These are phyloP conservation scores for Nycticorax nycticorax DNA, from an alignment of 2,113 vertebrate genomes.

Conservation along the genomic window DNA sequence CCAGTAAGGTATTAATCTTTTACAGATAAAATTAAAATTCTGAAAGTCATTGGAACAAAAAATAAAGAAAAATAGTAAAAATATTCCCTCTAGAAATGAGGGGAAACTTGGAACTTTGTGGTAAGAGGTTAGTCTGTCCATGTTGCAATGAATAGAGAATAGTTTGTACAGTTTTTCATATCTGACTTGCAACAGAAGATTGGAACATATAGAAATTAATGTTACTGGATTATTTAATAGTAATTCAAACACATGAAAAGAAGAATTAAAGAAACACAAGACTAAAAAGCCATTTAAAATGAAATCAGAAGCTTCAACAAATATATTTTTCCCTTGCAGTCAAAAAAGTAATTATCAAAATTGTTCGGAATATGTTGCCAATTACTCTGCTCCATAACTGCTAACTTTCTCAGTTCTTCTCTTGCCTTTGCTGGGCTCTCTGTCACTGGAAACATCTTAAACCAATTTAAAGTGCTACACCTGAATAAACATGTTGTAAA, in stretches of 20 bases:
- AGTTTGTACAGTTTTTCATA: conserved; percentile 44
- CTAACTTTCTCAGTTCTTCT: conserved; percentile 73
- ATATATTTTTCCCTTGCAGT: conserved; percentile 68
- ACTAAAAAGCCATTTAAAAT: conserved; percentile 72
- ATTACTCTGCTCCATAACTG: conserved; percentile 72
- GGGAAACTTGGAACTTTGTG: conserved; percentile 60
- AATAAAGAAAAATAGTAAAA: conserved; percentile 51
- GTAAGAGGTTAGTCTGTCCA: conserved; percentile 56
- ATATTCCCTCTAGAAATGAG: conserved; percentile 59
- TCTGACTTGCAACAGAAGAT: conserved; percentile 25
- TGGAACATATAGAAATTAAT: conserved; percentile 63
- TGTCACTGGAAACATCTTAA: conserved; percentile 87
- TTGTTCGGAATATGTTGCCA: conserved; percentile 72
- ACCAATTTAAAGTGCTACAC: conserved; percentile 87
- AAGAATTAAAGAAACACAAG: conserved; percentile 58
- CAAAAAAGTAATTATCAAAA: conserved; percentile 67
- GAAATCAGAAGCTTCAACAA: conserved; percentile 74
- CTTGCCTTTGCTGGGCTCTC: conserved; percentile 68
- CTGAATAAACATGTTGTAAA: conserved; percentile 89
- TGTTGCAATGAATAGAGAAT: conserved; percentile 69
- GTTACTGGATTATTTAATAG: conserved; percentile 66
- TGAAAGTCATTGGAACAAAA: conserved; percentile 53
- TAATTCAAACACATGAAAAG: conserved; percentile 47
- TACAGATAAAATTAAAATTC: conserved; percentile 71
- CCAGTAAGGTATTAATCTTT: conserved; percentile 52